Conservation (phyloP, 2,888 invertebrate species). For the Drosophila monieri region DNA sequence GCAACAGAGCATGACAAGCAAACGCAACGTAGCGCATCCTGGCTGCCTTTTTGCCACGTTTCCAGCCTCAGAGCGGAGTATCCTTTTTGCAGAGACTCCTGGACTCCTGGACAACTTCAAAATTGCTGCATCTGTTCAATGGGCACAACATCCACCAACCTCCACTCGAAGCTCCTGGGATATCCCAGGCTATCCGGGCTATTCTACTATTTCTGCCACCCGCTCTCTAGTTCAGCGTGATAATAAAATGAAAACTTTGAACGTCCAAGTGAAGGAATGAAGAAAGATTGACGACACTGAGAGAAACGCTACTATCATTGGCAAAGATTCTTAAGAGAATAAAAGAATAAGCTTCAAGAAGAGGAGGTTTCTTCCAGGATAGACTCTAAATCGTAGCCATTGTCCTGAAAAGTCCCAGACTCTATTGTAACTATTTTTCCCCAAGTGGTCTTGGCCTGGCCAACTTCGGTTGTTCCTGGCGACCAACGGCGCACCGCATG, state of each 20-base stretch:
- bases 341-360: not conserved
- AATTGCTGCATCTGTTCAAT: slow-evolving; percentile 56
- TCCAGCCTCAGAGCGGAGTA: slow-evolving; percentile 40
- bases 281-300: slow-evolving; percentile 23
- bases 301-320: not conserved
- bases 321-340: not conserved
- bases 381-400: not conserved
- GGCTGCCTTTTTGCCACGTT: slow-evolving; percentile 54
- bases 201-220: not conserved
- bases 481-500: slow-evolving; percentile 79
- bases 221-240: slow-evolving; percentile 67
- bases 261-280: slow-evolving; percentile 48
- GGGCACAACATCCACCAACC: slow-evolving; percentile 6
- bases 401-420: not conserved
- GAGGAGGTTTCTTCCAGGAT: not conserved
- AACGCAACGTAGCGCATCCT: slow-evolving; percentile 79
- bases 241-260: slow-evolving; percentile 76
- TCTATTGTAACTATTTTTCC: slow-evolving; percentile 1
- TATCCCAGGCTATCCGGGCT: slow-evolving; percentile 17
- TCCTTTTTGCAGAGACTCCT: slow-evolving; percentile 16
- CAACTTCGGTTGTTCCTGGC: slow-evolving; percentile 40
- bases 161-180: slow-evolving; percentile 4
- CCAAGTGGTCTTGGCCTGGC: slow-evolving; percentile 19
- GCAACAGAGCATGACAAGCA: slow-evolving; percentile 77
- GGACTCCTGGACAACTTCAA: slow-evolving; percentile 61